Base-by-base conservation (phyloP, 2,797 vertebrate genomes). In the Helicolenus hilgendorfi region DNA sequence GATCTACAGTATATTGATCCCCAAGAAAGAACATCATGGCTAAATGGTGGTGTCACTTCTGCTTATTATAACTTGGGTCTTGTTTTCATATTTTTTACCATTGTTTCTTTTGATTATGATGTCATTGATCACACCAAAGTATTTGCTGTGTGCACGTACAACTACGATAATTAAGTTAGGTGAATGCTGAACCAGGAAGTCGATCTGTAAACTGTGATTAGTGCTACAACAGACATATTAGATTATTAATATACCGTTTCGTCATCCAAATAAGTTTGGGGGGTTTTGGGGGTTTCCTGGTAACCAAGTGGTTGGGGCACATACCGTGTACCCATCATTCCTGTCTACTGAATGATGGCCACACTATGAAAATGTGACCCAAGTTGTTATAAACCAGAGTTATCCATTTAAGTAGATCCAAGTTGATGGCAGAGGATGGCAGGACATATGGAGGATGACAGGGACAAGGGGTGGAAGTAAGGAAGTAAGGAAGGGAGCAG, bases 341-440 rank as follows among this genome's bases (percentile, higher is more conserved):
- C 5, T 56, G 7, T 29, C 24, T 1, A 10, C 6, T 41, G 11
- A 68, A 62, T 27, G 7, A 15, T 55, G 36, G 36, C 2, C 29
- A 68, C 29, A 55, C 49, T 75, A 26, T n/a, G 45, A 77, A 72
- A 36, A 62, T 77, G 4, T 68, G 45, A 38, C 35, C 58, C 35
- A 83, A 55, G 38, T 75, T 81, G 9, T 70, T 27, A 36, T 26
- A 35, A 72, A 77, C 41, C 60, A 79, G 14, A 67, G 55, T 35
- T 27, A 63, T 69, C 20, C 7, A 11, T 65, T 22, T 62, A 73
- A 81, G 63, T 14, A 29, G 4, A 72, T 64, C 38, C 11, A 4
- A 35, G 20, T 62, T 83, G 79, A 71, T 49, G 29, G 27, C 41
- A 81, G 24, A 64, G 27, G 38, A 55, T 36, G 69, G 29, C 27